Base-by-base conservation (phyloP, 2,888 invertebrate species). In the Prosapia bicincta region DNA sequence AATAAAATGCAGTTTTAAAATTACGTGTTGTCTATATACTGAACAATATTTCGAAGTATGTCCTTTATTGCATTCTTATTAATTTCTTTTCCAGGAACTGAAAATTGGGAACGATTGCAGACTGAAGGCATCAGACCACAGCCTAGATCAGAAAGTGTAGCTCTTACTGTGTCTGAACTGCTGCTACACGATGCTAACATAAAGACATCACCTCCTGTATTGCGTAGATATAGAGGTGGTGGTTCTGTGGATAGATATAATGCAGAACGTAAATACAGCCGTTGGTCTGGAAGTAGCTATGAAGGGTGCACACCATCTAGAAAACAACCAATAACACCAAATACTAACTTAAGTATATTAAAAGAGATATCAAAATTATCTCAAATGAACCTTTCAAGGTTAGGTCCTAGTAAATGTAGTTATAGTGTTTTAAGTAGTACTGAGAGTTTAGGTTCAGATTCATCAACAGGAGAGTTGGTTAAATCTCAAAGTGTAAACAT, bases 61-160 rank as follows among this genome's bases (percentile, higher is more conserved):
- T 71, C 71, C 75, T 76, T 76, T 32, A 67, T 66, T 70, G 20
- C 30, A 30, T 30, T 6, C 30, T 6, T 30, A 6, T 30, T 30
- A 28, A 26, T 75, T 73, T 76, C 77, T 78, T 76, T 84, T 83
- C 43, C 84, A 92, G 93, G 88, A 9, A 89, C 90, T 2, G 93
- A 93, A 84, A 88, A 88, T 6, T 94, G 94, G 93, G 93, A 94
- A 83, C 90, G 90, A 79, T 87, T 94, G 69, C 84, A 86, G 9
- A 88, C 91, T 68, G 84, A 86, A 5, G 89, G 90, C 20, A 83
- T 88, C 67, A 88, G 89, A 81, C 93, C 93, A 0, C 90, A 91
- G 30, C 89, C 92, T 0, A 88, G 92, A 78, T 90, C 92, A 26
- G 92, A 92, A 84, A 88, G 90, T 81, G 88, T 91, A 73, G 91